Evolutionary conservation across 2,888 invertebrate genomes (phyloP).

Genomic region (Andrena praecox): DNA sequence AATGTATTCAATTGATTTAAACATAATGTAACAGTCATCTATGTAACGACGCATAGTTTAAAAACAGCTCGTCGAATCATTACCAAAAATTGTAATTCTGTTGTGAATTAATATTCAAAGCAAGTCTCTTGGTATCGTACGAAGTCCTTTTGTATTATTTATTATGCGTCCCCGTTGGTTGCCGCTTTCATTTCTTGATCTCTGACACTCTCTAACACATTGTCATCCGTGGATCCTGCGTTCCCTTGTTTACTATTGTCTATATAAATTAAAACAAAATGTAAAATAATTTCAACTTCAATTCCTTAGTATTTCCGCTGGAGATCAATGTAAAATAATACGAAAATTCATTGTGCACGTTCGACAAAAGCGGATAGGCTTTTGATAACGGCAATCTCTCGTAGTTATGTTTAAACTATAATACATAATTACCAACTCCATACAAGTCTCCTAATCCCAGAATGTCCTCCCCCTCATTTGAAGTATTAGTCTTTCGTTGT

Average conservation of each 20-base stretch:
- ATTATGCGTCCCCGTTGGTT: constrained; percentile 37
- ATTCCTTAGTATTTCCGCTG: not conserved
- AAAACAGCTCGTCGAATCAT: constrained; percentile 17
- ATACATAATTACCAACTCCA: constrained; percentile 49
- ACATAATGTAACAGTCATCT: constrained; percentile 13
- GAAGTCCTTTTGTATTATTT: constrained; percentile 26
- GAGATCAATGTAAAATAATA: not conserved
- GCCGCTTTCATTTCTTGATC: constrained; percentile 50
- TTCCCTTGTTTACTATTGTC: constrained; percentile 54
- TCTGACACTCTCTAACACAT: constrained; percentile 36
- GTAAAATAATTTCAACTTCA: constrained; percentile 23
- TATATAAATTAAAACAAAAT: constrained; percentile 46
- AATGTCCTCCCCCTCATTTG: constrained; percentile 32
- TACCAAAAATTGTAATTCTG: constrained; percentile 19
- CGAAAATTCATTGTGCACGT: constrained; percentile 1
- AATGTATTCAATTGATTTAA: constrained; percentile 3
- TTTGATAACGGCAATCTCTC: not conserved
- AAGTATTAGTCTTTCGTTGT: constrained; percentile 36
- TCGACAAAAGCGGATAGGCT: not conserved
- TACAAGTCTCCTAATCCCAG: constrained; percentile 21
- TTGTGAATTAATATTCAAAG: constrained; percentile 35
- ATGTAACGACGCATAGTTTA: not conserved
- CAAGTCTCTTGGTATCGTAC: constrained; percentile 18
- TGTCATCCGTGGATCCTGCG: constrained; percentile 29
- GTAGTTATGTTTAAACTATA: constrained; percentile 17